phyloP scores from a whole-genome alignment of 2,888 invertebrate genomes.

The Arctia plantaginis region DNA sequence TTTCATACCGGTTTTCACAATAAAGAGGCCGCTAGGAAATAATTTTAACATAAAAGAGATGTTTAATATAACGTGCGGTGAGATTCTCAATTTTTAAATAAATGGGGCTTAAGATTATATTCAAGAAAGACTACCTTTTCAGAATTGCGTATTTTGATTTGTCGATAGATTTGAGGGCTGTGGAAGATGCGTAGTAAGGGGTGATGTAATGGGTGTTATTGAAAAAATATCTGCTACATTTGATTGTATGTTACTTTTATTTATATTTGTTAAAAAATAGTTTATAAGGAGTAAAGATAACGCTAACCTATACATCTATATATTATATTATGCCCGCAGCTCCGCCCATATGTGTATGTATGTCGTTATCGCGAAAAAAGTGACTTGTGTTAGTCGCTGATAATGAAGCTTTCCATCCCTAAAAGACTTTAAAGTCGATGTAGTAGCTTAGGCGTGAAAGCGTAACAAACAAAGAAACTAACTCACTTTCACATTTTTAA shows the following conservation, averaged over 20 bases:
- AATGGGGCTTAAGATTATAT: conserved; percentile 24
- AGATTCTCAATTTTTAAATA: conserved; percentile 24
- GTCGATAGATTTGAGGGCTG: background rate
- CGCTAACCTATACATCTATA: background rate
- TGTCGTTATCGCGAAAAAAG: no score
- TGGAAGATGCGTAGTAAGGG: background rate
- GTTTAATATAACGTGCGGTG: conserved; percentile 40
- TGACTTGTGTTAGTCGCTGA: no score
- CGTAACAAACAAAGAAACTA: no score
- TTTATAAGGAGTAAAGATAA: no score
- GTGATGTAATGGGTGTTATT: background rate
- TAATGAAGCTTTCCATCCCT: no score
- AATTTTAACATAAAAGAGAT: conserved; percentile 41
- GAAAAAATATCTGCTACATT: background rate
- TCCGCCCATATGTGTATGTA: no score
- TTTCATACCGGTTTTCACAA: conserved; percentile 41
- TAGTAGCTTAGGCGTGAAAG: no score
- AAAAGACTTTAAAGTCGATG: no score
- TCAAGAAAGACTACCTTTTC: background rate
- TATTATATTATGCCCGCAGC: no score
- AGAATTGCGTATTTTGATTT: background rate
- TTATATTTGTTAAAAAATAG: background rate
- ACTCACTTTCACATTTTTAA: no score
- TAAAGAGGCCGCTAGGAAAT: conserved; percentile 38
- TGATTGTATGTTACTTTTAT: background rate